phyloP scores from a whole-genome alignment of 2,888 invertebrate genomes.

The Calameuta pallipes region DNA sequence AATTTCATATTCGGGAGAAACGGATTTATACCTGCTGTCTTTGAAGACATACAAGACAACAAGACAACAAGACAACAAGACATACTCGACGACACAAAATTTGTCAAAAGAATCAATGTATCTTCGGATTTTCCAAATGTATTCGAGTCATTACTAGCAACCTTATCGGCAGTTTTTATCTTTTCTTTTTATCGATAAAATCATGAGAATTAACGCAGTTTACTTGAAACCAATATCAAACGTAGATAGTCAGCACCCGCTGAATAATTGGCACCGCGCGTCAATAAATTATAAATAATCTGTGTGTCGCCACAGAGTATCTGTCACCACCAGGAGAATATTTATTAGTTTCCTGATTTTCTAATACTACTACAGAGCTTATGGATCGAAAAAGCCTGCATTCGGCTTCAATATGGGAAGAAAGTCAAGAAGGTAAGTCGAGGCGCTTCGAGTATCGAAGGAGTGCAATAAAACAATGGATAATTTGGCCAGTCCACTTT shows the following conservation, averaged over 20 bases:
- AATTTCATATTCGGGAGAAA: neutral
- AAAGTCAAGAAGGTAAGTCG: neutral
- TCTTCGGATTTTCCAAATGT: too few species aligned
- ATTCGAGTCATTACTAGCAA: too few species aligned
- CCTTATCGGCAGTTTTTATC: too few species aligned
- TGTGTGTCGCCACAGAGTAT: neutral
- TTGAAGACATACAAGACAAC: too few species aligned
- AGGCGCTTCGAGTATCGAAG: neutral
- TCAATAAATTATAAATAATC: neutral
- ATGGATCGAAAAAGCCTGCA: neutral
- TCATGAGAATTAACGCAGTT: neutral
- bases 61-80: too few species aligned
- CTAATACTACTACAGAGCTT: neutral
- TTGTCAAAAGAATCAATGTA: too few species aligned
- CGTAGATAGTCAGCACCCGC: neutral
- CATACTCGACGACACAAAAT: too few species aligned
- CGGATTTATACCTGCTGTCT: neutral
- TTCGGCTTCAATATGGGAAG: neutral
- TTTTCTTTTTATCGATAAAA: too few species aligned
- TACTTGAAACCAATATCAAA: neutral
- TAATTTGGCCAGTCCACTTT: neutral
- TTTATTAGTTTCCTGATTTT: neutral
- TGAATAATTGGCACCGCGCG: neutral
- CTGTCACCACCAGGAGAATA: neutral
- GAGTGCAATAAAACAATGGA: neutral